Evolutionary conservation across 2,113 vertebrate genomes (phyloP), one percentile per base, ranked within the genome.

Genomic region (Pygoscelis adeliae): DNA sequence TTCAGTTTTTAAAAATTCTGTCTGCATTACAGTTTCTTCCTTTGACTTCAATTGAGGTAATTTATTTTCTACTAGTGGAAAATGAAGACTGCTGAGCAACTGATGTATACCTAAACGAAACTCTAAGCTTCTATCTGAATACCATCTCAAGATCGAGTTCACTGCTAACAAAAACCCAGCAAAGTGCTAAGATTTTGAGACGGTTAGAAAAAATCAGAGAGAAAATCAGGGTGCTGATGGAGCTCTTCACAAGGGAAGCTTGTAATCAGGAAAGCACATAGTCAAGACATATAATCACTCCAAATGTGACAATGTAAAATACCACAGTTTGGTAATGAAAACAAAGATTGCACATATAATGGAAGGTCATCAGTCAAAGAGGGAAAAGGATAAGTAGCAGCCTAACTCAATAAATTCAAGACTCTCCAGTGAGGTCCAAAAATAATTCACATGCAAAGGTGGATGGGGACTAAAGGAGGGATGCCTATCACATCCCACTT

Each of bases 121-220:
- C 42, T 29, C 42, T 29, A 34, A 62, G 25, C 7, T 91, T 38
- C 19, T 80, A 2, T 19, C 34, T 58, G 42, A 95, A 66, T 27
- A 50, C 20, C 3, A 2, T 49, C 30, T 70, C 62, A 53, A 50
- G 36, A 21, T 4, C 0, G 0, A 40, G 40, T 46, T 84, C 40
- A 8, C 16, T 58, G 9, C 59, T 62, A 36, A 42, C 20, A 49
- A 71, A 88, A 85, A 4, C 6, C 7, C 47, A 74, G 17, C 36
- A 34, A 86, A 93, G 27, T 3, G 1, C 47, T 61, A 38, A 58
- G 49, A 38, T 46, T 92, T 71, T 72, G 15, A 84, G 42, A 27
- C 14, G 9, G 32, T 25, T 70, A 55, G 8, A 36, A 29, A 76
- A 82, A 59, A 59, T 3, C 13, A 34, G 30, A 46, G 50, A 78